Conservation (phyloP, 2,113 vertebrate genomes). For the Baryphthengus martii region DNA sequence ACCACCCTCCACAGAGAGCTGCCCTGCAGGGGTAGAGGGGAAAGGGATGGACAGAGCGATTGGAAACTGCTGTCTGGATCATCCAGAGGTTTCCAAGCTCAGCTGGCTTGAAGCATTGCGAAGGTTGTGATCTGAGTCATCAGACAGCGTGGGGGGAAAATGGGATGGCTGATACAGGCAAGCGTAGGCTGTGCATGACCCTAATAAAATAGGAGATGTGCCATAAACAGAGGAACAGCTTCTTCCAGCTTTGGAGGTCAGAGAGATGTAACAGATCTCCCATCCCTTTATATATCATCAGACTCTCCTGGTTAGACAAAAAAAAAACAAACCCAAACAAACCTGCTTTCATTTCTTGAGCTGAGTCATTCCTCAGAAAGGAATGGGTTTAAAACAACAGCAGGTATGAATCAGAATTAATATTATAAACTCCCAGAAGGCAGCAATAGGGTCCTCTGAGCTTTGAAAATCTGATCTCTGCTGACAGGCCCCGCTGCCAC, state of each 20-base stretch:
- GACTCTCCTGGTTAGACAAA: neutral
- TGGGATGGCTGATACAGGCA: neutral
- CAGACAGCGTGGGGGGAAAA: neutral
- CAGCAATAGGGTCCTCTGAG: neutral
- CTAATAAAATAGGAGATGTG: neutral
- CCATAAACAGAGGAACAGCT: neutral
- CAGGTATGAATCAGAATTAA: neutral
- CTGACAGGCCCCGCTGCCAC: accelerated
- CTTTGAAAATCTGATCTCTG: neutral
- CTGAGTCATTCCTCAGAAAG: neutral
- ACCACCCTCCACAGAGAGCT: neutral
- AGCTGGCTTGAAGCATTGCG: neutral
- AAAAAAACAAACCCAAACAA: neutral
- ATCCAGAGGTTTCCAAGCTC: neutral
- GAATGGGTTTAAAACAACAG: neutral
- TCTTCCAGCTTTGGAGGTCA: neutral
- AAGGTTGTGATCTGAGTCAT: neutral
- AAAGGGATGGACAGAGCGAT: neutral
- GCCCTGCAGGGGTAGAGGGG: neutral
- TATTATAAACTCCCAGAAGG: neutral
- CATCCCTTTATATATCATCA: neutral
- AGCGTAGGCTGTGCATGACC: neutral
- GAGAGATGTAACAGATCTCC: neutral
- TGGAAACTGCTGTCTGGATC: neutral
- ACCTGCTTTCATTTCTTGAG: neutral